Base-by-base conservation (phyloP, 2,888 invertebrate species). In the Drosophila tripunctata region DNA sequence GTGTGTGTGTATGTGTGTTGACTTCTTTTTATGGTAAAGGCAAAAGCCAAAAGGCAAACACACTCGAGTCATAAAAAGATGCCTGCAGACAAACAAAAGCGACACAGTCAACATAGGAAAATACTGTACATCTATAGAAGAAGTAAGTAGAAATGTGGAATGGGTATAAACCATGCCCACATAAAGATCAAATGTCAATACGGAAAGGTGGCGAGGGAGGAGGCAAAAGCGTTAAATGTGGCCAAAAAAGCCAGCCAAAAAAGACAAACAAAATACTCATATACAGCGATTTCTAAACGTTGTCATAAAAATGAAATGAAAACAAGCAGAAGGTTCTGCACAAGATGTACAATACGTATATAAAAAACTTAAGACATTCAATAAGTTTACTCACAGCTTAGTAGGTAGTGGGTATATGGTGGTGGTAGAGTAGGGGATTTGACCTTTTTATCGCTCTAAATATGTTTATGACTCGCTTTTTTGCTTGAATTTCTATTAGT, bases 21-120 rank as follows among this genome's bases (percentile, higher is more conserved):
- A 10, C 14, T 36, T 36, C 45, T 45, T 80, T 91, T 91, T 90
- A 89, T 90, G 90, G 90, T 88, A 89, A n/a, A 82, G 89, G 60
- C 76, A 63, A 90, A 91, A 90, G 91, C 91, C 91, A 88, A 89
- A 91, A 89, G 90, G 89, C 90, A 90, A 90, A 90, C 91, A 90
- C 88, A 90, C 91, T 90, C 88, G 89, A 90, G 89, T 86, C 90
- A 89, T 90, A 89, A 89, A 89, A 89, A 90, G 90, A 89, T 89
- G 90, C 89, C 90, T 71, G 85, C 78, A 86, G 88, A 88, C 89
- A 88, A 88, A 89, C 89, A 89, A 77, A 51, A 85, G 81, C 85
- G 72, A 80, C 77, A 75, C 75, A 80, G 71, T 69, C 66, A 66
- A 72, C 70, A 75, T 48, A 71, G 60, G 64, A 63, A 47, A 63